Evolutionary conservation across 1,140 invertebrate genomes (phyloP).

Genomic region (Eriosoma lanigerum): DNA sequence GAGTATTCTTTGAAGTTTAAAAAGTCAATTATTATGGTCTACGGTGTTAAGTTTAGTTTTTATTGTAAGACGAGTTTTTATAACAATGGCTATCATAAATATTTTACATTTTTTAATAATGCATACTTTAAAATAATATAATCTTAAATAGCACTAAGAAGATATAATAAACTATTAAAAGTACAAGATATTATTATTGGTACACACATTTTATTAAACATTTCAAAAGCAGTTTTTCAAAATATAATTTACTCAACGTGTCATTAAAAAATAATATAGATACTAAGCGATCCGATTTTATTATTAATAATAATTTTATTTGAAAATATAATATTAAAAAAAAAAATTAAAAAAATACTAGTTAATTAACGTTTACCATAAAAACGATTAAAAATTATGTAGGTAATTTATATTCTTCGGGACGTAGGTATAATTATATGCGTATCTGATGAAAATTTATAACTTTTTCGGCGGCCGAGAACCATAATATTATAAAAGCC

Average conservation of each 20-base stretch:
- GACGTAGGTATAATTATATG: too few species aligned
- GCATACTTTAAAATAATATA: background rate
- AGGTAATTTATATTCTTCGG: too few species aligned
- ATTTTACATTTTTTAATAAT: background rate
- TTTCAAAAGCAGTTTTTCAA: background rate
- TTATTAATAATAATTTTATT: too few species aligned
- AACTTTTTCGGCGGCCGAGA: too few species aligned
- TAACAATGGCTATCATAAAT: background rate
- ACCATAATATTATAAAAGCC: too few species aligned
- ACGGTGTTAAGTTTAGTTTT: background rate
- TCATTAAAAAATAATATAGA: too few species aligned
- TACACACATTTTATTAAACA: background rate
- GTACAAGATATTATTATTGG: background rate
- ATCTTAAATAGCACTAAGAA: background rate
- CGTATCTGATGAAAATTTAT: too few species aligned
- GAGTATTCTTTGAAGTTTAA: background rate
- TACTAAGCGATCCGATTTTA: too few species aligned
- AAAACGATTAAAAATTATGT: too few species aligned
- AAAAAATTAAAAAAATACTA: too few species aligned
- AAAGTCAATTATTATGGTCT: background rate
- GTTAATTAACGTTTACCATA: too few species aligned
- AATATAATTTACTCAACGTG: background rate
- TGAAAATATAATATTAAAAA: too few species aligned
- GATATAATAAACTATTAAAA: background rate
- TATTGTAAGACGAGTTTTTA: background rate